Evolutionary conservation across 2,888 invertebrate genomes (phyloP).

Genomic region (Holacanthella duospinosa): DNA sequence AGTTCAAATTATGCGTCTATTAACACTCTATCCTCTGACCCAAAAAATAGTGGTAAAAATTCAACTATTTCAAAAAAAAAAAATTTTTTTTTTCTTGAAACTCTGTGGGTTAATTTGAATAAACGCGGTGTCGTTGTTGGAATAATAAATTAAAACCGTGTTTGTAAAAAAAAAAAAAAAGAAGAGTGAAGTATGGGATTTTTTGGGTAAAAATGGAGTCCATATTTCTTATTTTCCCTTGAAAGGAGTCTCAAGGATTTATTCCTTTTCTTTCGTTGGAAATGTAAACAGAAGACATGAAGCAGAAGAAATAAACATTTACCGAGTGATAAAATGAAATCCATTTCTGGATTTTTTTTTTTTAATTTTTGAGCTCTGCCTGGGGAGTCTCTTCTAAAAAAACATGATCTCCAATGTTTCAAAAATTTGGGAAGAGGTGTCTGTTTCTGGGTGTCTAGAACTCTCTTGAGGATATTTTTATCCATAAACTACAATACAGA

Average conservation of each 20-base stretch:
- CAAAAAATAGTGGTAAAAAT: too few species aligned
- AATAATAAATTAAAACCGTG: too few species aligned
- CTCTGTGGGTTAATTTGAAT: too few species aligned
- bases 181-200: too few species aligned
- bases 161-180: too few species aligned
- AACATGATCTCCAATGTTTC: slow-evolving; percentile 2
- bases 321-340: not conserved
- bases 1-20: too few species aligned
- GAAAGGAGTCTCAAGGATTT: not conserved
- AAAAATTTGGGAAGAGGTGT: not conserved
- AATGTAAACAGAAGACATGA: not conserved
- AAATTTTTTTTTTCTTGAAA: too few species aligned
- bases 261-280: not conserved
- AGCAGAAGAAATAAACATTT: slow-evolving; percentile 3
- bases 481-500: too few species aligned
- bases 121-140: too few species aligned
- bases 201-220: not conserved
- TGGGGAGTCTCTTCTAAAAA: not conserved
- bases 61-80: too few species aligned
- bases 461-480: not conserved
- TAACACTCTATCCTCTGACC: too few species aligned
- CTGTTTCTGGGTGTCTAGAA: not conserved
- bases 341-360: not conserved
- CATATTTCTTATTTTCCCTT: not conserved
- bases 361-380: not conserved